Percentiles rank a stretch among this genome's conserved stretches.
Evolutionary conservation across 2,888 invertebrate species (phyloP).

Genomic region (Camponotus fellah): DNA sequence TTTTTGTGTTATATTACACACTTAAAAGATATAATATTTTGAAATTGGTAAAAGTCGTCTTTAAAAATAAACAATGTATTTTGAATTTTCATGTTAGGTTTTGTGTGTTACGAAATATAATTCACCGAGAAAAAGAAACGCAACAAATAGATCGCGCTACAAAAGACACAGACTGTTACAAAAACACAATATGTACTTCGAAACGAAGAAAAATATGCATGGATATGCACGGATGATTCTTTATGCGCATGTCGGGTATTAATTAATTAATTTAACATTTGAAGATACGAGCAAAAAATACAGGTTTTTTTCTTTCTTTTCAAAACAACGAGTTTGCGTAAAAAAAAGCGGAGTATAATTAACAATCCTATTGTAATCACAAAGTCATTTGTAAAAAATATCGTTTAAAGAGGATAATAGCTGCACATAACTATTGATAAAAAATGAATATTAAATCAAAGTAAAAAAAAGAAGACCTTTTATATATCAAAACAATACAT

Average conservation of each 20-base stretch:
- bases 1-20: too few species aligned
- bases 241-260: slow-evolving; percentile 8
- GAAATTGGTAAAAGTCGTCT: not conserved
- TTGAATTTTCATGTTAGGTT: not conserved
- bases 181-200: not conserved
- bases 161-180: not conserved
- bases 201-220: slow-evolving; percentile 19
- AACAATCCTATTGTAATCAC: slow-evolving; percentile 30
- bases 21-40: not conserved
- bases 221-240: not conserved
- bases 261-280: slow-evolving; percentile 42
- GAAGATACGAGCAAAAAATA: slow-evolving; percentile 14
- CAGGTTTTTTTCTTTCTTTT: slow-evolving; percentile 14
- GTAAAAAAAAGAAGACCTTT: not conserved
- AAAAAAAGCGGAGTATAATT: slow-evolving; percentile 33
- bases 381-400: slow-evolving; percentile 21
- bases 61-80: not conserved
- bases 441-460: slow-evolving; percentile 1
- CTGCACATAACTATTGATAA: not conserved
- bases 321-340: not conserved
- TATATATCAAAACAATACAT: not conserved
- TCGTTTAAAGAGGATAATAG: slow-evolving; percentile 3
- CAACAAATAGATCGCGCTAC: slow-evolving; percentile 16
- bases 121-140: not conserved
- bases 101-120: not conserved